A percentile compares a stretch with the other conserved stretches of the same genome.
Conservation (phyloP, 2,888 invertebrate genomes). For the Minunthozetes semirufus region DNA sequence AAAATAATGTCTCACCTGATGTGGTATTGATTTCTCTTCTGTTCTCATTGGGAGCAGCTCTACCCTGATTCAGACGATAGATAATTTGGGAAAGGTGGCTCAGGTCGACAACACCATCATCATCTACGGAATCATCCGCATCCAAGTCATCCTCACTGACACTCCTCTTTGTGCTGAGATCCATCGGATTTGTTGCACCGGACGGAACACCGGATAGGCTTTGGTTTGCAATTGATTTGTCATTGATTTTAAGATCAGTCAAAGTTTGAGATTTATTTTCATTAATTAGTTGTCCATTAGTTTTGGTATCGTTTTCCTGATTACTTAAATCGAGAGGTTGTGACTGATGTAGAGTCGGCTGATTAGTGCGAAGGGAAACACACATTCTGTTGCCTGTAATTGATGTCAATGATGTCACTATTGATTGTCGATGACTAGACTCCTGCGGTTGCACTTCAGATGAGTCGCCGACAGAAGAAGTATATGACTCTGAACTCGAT, state of each 20-base stretch:
- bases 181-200: background rate
- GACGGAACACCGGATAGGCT: background rate
- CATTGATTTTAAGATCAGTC: conserved; percentile 21
- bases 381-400: background rate
- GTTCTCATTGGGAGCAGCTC: background rate
- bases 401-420: conserved; percentile 10
- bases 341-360: conserved; percentile 13
- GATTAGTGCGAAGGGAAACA: background rate
- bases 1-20: background rate
- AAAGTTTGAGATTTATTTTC: conserved; percentile 32
- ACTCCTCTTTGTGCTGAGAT: conserved; percentile 1
- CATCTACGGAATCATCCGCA: conserved; percentile 43
- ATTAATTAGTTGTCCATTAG: background rate
- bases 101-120: background rate
- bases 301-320: background rate
- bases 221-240: background rate
- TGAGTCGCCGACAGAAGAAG: conserved; percentile 8
- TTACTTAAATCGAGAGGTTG: conserved; percentile 15
- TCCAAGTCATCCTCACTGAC: conserved; percentile 41
- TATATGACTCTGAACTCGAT: background rate
- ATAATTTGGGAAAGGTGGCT: background rate
- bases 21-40: background rate
- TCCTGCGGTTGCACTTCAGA: background rate
- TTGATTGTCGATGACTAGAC: background rate
- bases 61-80: background rate